Evolutionary conservation across 2,797 vertebrate species (phyloP).

Genomic region (Pangasius krempfi): DNA sequence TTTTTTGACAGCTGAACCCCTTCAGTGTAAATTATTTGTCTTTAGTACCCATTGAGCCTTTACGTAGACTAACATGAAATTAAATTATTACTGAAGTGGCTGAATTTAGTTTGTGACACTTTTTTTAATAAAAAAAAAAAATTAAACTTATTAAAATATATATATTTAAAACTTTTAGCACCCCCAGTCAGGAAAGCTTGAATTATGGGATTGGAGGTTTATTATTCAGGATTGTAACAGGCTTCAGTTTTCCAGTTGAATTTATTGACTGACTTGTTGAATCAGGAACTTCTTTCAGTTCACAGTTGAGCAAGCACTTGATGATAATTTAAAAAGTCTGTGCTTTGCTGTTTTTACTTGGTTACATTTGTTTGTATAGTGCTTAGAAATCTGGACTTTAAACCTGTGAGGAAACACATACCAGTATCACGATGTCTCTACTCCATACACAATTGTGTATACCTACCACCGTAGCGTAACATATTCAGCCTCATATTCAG

Average conservation of each 20-base stretch:
- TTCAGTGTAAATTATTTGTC: neutral
- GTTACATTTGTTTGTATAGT: conserved; percentile 38
- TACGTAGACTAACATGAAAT: neutral
- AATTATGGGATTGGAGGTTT: no score
- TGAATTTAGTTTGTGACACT: neutral
- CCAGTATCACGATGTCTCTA: neutral
- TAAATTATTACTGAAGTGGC: neutral
- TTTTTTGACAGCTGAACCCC: no score
- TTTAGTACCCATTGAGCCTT: neutral
- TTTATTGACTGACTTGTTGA: neutral
- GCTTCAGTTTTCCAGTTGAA: neutral
- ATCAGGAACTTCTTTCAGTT: neutral
- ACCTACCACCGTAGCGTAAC: no score
- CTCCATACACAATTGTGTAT: no score
- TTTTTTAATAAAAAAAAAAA: neutral
- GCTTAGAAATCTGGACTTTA: conserved; percentile 48
- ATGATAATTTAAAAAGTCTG: neutral
- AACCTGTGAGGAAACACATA: neutral
- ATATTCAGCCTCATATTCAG: neutral
- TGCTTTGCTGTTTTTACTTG: conserved; percentile 18
- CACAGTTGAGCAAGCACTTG: conserved; percentile 6
- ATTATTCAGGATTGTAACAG: neutral
- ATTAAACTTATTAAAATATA: neutral
- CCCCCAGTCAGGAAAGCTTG: neutral
- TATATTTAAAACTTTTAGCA: neutral